Base-by-base conservation (phyloP, 2,888 invertebrate genomes). In the Alcis repandata region DNA sequence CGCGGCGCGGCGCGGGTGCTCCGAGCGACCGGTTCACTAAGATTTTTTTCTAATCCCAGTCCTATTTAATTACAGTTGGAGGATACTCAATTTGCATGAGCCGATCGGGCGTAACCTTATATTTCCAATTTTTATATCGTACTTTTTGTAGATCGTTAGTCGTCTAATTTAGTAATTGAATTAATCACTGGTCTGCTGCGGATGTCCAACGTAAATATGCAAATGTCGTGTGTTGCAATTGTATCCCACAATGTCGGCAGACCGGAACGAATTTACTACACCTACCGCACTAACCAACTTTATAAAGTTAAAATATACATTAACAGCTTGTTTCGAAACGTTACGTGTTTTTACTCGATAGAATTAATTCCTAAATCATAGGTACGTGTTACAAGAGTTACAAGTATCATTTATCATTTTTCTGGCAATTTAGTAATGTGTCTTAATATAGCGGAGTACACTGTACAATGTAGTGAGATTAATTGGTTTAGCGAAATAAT, bases 161-260 rank as follows among this genome's bases (percentile, higher is more conserved):
- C 77, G 75, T 83, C 76, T 81, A 78, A 80, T 84, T 85, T 85
- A 84, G 82, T 86, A 83, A 86, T 86, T 84, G 79, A 88, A 88
- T 88, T 89, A 89, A 89, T 88, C 81, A 83, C 83, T 75, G 76
- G 64, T 60, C 71, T 70, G 54, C 64, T 70, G 82, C 82, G 84
- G 83, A 83, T 80, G 84, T 79, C 79, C 84, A 83, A 84, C 82
- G 83, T 85, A 85, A 87, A 90, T 73, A 92, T 92, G 92, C 91
- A 91, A 92, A 92, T 92, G 85, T 83, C 62, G 69, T 78, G 76
- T 89, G 74, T 74, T 80, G 88, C 89, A 89, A 87, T 88, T 88
- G 89, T 86, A 82, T 78, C 82, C 87, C 85, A 88, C 87, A 87
- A 80, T 80, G 83, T 79, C 73, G 83, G 77, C 86, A 83, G 90